A percentile compares a stretch with the other conserved stretches of the same genome.
Evolutionary conservation across 2,888 invertebrate species (phyloP).

Genomic region (Acanthosepion lycidas): DNA sequence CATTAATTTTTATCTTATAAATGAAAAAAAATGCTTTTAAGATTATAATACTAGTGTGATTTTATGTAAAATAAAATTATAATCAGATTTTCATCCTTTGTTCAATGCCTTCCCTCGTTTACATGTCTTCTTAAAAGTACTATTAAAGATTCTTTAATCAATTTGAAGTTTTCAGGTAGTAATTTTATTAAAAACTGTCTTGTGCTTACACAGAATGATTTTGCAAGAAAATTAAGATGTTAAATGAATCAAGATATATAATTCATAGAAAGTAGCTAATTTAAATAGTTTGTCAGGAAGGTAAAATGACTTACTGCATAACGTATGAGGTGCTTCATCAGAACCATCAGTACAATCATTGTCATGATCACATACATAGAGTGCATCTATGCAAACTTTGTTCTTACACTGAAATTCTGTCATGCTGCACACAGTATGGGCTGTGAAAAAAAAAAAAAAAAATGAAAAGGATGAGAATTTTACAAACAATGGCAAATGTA

Average conservation of each 20-base stretch:
- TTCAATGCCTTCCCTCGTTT: too few relatives aligned
- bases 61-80: too few relatives aligned
- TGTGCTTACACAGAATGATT: neutral
- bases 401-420: conserved; percentile 78
- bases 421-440: conserved; percentile 69
- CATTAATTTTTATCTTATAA: too few relatives aligned
- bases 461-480: neutral
- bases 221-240: neutral
- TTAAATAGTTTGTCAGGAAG: neutral
- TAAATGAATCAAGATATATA: neutral
- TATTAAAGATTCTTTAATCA: too few relatives aligned
- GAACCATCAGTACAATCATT: conserved; percentile 67
- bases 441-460: conserved; percentile 59
- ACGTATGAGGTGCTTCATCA: conserved; percentile 62
- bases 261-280: neutral
- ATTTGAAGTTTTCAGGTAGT: too few relatives aligned
- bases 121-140: too few relatives aligned
- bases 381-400: conserved; percentile 64
- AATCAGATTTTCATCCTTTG: too few relatives aligned
- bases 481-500: neutral
- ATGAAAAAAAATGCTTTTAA: too few relatives aligned
- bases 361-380: conserved; percentile 60
- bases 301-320: conserved; percentile 63
- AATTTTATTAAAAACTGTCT: too few relatives aligned
- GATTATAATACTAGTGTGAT: too few relatives aligned